Base-by-base conservation (phyloP, 2,888 invertebrate genomes). In the Catonia carolina region DNA sequence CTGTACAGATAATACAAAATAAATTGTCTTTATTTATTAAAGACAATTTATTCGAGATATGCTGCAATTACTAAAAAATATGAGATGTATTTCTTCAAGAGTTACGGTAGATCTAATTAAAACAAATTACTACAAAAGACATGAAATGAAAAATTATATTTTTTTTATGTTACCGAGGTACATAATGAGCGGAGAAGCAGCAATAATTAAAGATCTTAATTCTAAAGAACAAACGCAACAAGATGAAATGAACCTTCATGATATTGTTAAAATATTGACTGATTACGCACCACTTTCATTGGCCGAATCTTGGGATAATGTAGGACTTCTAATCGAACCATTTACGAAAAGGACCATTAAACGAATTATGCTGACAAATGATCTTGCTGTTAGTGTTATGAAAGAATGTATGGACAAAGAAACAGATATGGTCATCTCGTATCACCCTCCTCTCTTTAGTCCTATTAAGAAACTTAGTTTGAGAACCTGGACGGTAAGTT, bases 361-460 rank as follows among this genome's bases (percentile, higher is more conserved):
- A 4, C 83, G 78, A 58, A 80, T 94, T 53, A 69, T 97, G 55
- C 74, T 97, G 35, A 96, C 96, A 2, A 97, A 95, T 73, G 97
- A 97, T 72, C 75, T 97, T 35, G 96, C 95, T 0, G 88, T 91
- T 72, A 81, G 81, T 61, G 95, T 96, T 0, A 79, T 93, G 67
- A 71, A 84, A 18, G 96, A 95, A 75, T 92, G 94, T 1, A 69
- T 88, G 2, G 71, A 75, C 1, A 71, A 77, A 52, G 77, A 81
- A 14, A 80, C 80, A 52, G 84, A 92, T 70, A 74, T 96, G 73
- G 91, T 97, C 56, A 77, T 97, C 56, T 86, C 93, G 0, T 97
- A 97, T 72, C 97, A 97, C 76, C 97, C 97, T n/a, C 93, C 93
- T 15, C 89, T 97, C 70, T 97, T 97, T 73, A 76, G 79, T 12